Evolutionary conservation across 1,140 invertebrate species (phyloP).

Genomic region (Drosophila paulistorum): DNA sequence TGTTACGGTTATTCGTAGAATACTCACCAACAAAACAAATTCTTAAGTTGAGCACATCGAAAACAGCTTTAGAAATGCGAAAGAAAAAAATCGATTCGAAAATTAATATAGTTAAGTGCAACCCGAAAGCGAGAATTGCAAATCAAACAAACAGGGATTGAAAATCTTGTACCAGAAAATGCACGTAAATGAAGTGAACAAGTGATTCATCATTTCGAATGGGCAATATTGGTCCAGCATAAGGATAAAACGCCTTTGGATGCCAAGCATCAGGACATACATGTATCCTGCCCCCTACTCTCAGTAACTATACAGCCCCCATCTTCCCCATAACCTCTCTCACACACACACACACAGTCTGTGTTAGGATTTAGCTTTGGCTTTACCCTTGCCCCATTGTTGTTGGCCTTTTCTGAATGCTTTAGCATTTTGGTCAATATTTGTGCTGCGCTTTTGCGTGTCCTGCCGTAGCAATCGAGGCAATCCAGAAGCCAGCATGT

Average conservation of each 20-base stretch:
- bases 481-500: neutral
- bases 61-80: neutral
- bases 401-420: constrained; percentile 67
- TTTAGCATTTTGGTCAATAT: constrained; percentile 76
- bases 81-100: constrained; percentile 44
- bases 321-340: neutral
- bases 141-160: constrained; percentile 57
- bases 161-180: constrained; percentile 7
- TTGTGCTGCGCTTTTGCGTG: constrained; percentile 69
- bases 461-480: constrained; percentile 26
- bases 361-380: constrained; percentile 18
- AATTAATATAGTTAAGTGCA: constrained; percentile 74
- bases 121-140: constrained; percentile 48
- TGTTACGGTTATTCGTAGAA: constrained; percentile 44
- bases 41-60: neutral
- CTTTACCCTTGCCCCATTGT: constrained; percentile 35
- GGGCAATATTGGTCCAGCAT: constrained; percentile 5
- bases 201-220: constrained; percentile 6
- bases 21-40: neutral
- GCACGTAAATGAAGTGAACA: constrained; percentile 45
- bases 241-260: constrained; percentile 12
- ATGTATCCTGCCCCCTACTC: neutral
- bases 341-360: neutral
- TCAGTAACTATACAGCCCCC: neutral
- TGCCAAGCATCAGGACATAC: neutral